Evolutionary conservation across 2,888 invertebrate species (phyloP).

Genomic region (Xestia c-nigrum): DNA sequence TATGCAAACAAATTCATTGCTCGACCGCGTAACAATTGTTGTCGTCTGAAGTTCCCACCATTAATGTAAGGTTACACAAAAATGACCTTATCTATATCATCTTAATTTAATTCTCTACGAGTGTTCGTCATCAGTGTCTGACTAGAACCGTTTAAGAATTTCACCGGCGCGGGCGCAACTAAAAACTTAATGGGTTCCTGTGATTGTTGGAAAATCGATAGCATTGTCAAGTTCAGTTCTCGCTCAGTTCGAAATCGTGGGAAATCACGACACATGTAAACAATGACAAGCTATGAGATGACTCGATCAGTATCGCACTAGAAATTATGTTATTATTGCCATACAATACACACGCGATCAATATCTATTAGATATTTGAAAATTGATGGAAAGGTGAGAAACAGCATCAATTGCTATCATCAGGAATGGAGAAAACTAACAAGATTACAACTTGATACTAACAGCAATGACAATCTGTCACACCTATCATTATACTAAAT

Average conservation of each 20-base stretch:
- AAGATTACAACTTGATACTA: slow-evolving; percentile 28
- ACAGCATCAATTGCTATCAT: slow-evolving; percentile 38
- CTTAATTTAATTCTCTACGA: slow-evolving; percentile 60
- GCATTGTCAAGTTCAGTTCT: slow-evolving; percentile 76
- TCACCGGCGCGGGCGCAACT: slow-evolving; percentile 62
- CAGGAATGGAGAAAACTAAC: slow-evolving; percentile 56
- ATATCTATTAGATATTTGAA: slow-evolving; percentile 24
- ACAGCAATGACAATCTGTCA: slow-evolving; percentile 34
- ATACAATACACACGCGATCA: slow-evolving; percentile 44
- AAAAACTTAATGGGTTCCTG: slow-evolving; percentile 69
- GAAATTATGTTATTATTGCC: slow-evolving; percentile 62
- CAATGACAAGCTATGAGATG: slow-evolving; percentile 70
- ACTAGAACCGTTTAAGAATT: slow-evolving; percentile 57
- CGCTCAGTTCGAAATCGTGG: slow-evolving; percentile 82
- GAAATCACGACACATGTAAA: slow-evolving; percentile 74
- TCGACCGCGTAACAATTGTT: slow-evolving; percentile 59
- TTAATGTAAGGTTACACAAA: slow-evolving; percentile 66
- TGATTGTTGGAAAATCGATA: slow-evolving; percentile 72
- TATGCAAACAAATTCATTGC: slow-evolving; percentile 67
- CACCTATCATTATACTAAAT: slow-evolving; percentile 47
- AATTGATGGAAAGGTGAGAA: slow-evolving; percentile 52
- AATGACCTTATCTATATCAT: slow-evolving; percentile 60
- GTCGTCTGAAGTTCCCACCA: slow-evolving; percentile 71
- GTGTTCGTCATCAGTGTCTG: slow-evolving; percentile 41
- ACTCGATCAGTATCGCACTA: slow-evolving; percentile 66